Evolutionary conservation across 2,888 invertebrate genomes (phyloP).

Genomic region (Endotricha flammealis): DNA sequence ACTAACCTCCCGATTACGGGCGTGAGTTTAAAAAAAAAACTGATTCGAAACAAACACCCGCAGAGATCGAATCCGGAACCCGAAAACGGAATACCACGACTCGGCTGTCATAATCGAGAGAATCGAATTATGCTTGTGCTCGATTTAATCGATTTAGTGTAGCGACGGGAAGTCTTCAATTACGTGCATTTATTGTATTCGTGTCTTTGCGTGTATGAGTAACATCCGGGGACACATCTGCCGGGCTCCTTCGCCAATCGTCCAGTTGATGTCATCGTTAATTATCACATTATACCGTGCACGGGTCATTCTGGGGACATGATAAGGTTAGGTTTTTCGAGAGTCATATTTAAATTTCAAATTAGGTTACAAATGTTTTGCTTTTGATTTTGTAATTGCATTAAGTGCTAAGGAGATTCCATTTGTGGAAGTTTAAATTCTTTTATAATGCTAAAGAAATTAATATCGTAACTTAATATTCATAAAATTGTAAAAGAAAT

Average conservation of each 20-base stretch:
- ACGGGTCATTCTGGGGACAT: constrained; percentile 17
- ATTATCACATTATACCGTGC: constrained; percentile 34
- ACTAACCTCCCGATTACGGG: constrained; percentile 10
- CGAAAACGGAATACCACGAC: constrained; percentile 2
- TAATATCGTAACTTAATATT: too few species aligned
- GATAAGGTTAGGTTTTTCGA: background rate
- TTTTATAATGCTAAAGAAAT: too few species aligned
- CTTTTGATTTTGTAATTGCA: too few species aligned
- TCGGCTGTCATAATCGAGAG: background rate
- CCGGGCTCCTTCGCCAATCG: constrained; percentile 35
- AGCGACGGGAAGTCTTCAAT: constrained; percentile 71
- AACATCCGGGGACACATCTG: constrained; percentile 70
- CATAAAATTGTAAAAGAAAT: too few species aligned
- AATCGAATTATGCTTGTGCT: constrained; percentile 3
- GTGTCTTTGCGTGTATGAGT: constrained; percentile 51
- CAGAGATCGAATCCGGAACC: constrained; percentile 10
- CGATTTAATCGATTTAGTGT: constrained; percentile 40
- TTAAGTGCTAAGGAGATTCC: too few species aligned
- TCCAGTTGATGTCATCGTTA: constrained; percentile 42
- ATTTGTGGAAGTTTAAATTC: too few species aligned
- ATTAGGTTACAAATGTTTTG: too few species aligned
- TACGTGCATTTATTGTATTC: constrained; percentile 57
- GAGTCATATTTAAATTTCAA: too few species aligned
- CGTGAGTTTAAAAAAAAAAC: constrained; percentile 7
- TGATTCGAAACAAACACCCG: constrained; percentile 11